Percentiles rank a stretch among this genome's conserved stretches.
Evolutionary conservation across 2,888 invertebrate genomes (phyloP).

Genomic region (Scaptomyza polygonia): DNA sequence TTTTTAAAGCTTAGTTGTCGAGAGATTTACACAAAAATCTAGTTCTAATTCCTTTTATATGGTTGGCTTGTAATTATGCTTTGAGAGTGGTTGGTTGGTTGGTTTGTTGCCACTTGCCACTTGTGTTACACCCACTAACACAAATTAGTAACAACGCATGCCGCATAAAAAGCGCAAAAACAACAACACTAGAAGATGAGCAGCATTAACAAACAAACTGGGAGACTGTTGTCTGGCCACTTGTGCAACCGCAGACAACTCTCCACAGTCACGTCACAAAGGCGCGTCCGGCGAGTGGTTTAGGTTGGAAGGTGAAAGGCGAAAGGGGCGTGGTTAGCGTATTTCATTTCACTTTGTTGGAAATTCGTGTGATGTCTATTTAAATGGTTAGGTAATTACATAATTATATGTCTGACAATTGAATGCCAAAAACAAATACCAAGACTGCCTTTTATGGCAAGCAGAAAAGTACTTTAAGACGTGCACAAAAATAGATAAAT

Average conservation of each 20-base stretch:
- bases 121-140: conserved; percentile 37
- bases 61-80: conserved; percentile 52
- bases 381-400: conserved; percentile 78
- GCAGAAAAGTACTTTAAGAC: background rate
- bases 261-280: conserved; percentile 64
- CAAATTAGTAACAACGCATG: conserved; percentile 57
- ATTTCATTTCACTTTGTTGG: conserved; percentile 60
- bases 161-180: conserved; percentile 32
- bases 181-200: conserved; percentile 17
- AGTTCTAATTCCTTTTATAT: background rate
- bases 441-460: background rate
- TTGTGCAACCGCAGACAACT: conserved; percentile 70
- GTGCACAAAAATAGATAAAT: conserved; percentile 32
- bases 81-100: conserved; percentile 24
- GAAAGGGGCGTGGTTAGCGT: conserved; percentile 25
- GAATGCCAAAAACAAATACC: conserved; percentile 43
- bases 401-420: conserved; percentile 67
- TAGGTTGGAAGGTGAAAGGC: background rate
- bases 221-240: conserved; percentile 44
- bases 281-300: conserved; percentile 24
- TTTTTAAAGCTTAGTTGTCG: background rate
- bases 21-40: conserved; percentile 13
- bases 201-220: conserved; percentile 7
- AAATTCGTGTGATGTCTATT: conserved; percentile 67
- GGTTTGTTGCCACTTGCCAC: conserved; percentile 15